A percentile compares a stretch with the other conserved stretches of the same genome.
Conservation (phyloP, 2,888 invertebrate genomes). For the Didymodactylos carnosus region DNA sequence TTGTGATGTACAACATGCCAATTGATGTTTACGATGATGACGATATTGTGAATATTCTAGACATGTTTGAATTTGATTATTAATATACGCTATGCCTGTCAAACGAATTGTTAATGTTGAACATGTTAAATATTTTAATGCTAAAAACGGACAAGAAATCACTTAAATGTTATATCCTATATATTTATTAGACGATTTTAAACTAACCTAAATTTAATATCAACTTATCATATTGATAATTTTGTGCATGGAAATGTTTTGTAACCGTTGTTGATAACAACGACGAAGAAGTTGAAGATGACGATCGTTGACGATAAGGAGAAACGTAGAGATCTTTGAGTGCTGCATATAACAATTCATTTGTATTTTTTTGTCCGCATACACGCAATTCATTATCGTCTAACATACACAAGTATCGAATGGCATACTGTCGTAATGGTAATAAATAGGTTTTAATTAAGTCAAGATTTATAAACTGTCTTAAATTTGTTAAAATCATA, state of each 20-base stretch:
- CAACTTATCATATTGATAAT: neutral
- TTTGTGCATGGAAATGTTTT: neutral
- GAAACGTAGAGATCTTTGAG: slow-evolving; percentile 54
- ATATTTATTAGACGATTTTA: no score
- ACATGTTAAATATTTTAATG: slow-evolving; percentile 87
- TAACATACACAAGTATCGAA: slow-evolving; percentile 69
- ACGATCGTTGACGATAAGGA: neutral
- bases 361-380: slow-evolving; percentile 72
- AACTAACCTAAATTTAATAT: neutral
- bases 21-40: slow-evolving; percentile 46
- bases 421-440: slow-evolving; percentile 61
- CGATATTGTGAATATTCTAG: slow-evolving; percentile 4
- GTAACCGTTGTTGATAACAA: slow-evolving; percentile 47
- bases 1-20: slow-evolving; percentile 75
- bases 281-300: slow-evolving; percentile 29
- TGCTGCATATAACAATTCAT: slow-evolving; percentile 85
- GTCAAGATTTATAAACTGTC: slow-evolving; percentile 9
- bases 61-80: slow-evolving; percentile 39
- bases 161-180: no score
- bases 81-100: slow-evolving; percentile 79
- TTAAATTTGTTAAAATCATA: neutral
- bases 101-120: slow-evolving; percentile 77
- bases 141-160: slow-evolving; percentile 68
- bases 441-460: slow-evolving; percentile 69
- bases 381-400: slow-evolving; percentile 72